A percentile compares a stretch with the other conserved stretches of the same genome.
Evolutionary conservation across 2,113 vertebrate species (phyloP).

Genomic region (Hippocampus barbouri): DNA sequence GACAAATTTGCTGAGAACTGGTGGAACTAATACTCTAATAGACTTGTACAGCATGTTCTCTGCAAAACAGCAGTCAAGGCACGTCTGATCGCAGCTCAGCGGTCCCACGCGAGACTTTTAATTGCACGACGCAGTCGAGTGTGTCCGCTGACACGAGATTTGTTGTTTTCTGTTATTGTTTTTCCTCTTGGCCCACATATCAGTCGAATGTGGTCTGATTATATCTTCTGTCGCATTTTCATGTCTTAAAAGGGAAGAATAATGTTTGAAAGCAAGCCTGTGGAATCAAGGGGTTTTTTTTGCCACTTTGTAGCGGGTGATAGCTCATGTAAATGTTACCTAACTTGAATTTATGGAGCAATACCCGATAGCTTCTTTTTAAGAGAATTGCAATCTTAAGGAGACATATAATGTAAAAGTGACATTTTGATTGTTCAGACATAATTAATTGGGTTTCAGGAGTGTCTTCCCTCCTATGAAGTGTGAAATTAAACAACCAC

Average conservation of each 20-base stretch:
- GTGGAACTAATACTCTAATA: background rate
- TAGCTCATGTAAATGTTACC: background rate
- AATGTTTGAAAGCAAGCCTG: slow-evolving; percentile 31
- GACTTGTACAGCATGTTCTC: background rate
- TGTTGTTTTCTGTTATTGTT: slow-evolving; percentile 14
- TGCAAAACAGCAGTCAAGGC: background rate
- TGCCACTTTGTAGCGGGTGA: background rate
- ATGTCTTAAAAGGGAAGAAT: slow-evolving; percentile 49
- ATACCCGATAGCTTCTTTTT: background rate
- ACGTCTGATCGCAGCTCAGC: slow-evolving; percentile 10
- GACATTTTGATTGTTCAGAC: background rate
- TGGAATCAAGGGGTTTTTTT: background rate
- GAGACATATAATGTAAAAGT: background rate
- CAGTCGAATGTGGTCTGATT: slow-evolving; percentile 47
- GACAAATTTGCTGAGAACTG: background rate
- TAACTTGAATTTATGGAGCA: background rate
- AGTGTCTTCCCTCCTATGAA: background rate
- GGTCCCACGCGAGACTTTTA: slow-evolving; percentile 15
- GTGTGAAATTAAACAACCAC: background rate
- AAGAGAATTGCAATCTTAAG: background rate
- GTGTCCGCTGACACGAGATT: slow-evolving; percentile 20
- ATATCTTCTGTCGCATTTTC: slow-evolving; percentile 46
- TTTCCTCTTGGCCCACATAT: slow-evolving; percentile 32
- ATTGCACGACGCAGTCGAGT: slow-evolving; percentile 18
- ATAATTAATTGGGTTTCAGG: background rate